These are phyloP conservation scores for Acipenser oxyrinchus DNA, from an alignment of 2,797 vertebrate species.

Conservation along the genomic window DNA sequence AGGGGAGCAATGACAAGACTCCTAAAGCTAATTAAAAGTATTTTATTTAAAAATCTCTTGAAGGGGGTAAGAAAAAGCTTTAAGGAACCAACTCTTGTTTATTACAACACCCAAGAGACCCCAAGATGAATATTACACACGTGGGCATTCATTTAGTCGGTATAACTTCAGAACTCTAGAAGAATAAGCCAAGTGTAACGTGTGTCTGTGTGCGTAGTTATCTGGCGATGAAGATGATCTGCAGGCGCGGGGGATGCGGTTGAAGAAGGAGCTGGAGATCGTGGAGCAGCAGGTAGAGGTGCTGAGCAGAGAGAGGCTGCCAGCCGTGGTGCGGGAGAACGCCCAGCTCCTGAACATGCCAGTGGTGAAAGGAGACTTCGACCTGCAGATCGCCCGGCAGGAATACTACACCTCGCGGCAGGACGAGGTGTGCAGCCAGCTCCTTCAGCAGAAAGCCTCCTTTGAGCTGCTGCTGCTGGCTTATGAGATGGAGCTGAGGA, in stretches of 20 bases:
- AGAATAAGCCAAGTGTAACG: not conserved
- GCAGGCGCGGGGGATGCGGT: slow-evolving; percentile 50
- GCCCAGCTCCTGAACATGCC: slow-evolving; percentile 68
- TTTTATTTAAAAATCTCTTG: too few species aligned
- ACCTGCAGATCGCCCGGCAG: slow-evolving; percentile 68
- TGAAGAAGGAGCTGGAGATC: slow-evolving; percentile 60
- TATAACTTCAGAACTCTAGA: too few species aligned
- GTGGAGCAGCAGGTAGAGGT: slow-evolving; percentile 64
- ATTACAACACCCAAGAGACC: too few species aligned
- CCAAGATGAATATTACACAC: too few species aligned
- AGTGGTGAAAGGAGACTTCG: slow-evolving; percentile 69
- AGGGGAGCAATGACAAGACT: too few species aligned
- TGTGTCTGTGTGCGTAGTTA: slow-evolving; percentile 30
- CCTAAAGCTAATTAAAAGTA: too few species aligned
- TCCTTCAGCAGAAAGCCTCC: slow-evolving; percentile 78
- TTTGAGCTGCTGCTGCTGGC: slow-evolving; percentile 78
- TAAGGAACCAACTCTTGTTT: too few species aligned
- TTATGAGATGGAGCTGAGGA: slow-evolving; percentile 70
- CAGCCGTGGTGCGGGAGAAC: slow-evolving; percentile 63
- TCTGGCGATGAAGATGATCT: slow-evolving; percentile 44
- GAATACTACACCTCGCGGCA: slow-evolving; percentile 67
- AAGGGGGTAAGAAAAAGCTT: too few species aligned
- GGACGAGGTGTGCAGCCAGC: slow-evolving; percentile 65
- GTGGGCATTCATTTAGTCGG: too few species aligned
- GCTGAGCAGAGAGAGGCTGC: slow-evolving; percentile 62